Evolutionary conservation across 2,888 invertebrate species (phyloP), one percentile per base, ranked within the genome.

Genomic region (Elegia similella): DNA sequence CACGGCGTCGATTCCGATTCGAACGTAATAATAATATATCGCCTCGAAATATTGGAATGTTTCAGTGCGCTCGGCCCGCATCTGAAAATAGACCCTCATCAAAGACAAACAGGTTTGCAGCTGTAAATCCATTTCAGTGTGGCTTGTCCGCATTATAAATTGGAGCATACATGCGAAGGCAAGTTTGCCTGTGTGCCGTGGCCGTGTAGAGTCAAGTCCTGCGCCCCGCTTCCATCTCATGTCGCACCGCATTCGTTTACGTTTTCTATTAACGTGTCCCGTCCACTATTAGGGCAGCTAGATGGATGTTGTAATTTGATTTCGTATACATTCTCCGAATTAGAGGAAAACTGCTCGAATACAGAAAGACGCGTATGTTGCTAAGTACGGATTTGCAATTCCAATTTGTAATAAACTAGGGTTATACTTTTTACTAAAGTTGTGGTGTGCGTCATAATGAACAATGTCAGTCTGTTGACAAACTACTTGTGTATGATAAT

Each of bases 81-180:
- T 88, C 89, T 84, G 76, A 80, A 91, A 90, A 91, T 91, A 91
- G 85, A 86, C 86, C 84, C 86, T 91, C 91, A 90, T 91, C 91
- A 91, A 91, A 91, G 91, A 90, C 89, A 86, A 87, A 82, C 87
- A 90, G 87, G 87, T 86, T 88, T 86, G 88, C 88, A 88, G 91
- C 90, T 89, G 91, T 91, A 91, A 91, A 91, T 90, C 90, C 88
- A 88, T 88, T 89, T 91, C 89, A 88, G 81, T 86, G 86, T 88
- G 82, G 86, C 86, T 85, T 86, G 88, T 88, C 87, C 84, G 88
- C 82, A 83, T 88, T 91, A 90, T 91, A 91, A 91, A 91, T 91
- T 86, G 84, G 86, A 81, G 72, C 81, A 76, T 78, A 78, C 71
- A 73, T 71, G 68, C 65, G 62, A 68, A 67, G 67, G 65, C 61